Conservation (phyloP, 2,888 invertebrate species). For the Aspidiotus destructor region DNA sequence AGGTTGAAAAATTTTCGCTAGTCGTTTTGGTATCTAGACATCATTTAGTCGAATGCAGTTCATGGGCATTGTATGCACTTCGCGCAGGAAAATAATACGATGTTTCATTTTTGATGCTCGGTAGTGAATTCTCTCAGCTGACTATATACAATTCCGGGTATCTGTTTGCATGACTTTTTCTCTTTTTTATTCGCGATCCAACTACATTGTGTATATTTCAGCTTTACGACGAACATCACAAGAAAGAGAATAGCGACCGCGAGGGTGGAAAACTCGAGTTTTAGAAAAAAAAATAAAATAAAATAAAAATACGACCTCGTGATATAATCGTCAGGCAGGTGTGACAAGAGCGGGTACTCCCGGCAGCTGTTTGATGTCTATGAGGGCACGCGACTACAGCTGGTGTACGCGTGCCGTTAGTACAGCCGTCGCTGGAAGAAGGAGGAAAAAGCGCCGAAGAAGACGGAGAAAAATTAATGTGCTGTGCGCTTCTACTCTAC, state of each 20-base stretch:
- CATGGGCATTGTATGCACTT: too few species aligned
- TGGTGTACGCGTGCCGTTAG: slow-evolving; percentile 30
- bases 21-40: too few species aligned
- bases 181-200: too few species aligned
- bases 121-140: too few species aligned
- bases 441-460: not conserved
- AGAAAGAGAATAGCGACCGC: not conserved
- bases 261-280: not conserved
- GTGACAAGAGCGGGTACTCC: slow-evolving; percentile 8
- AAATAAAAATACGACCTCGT: slow-evolving; percentile 18
- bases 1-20: too few species aligned
- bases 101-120: too few species aligned
- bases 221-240: not conserved
- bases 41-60: too few species aligned
- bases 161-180: too few species aligned
- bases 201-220: too few species aligned
- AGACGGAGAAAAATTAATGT: not conserved
- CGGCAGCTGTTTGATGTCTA: slow-evolving; percentile 32
- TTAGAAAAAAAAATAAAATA: slow-evolving; percentile 17
- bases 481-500: slow-evolving; percentile 2
- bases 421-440: slow-evolving; percentile 23
- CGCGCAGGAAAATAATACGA: too few species aligned
- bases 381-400: slow-evolving; percentile 32
- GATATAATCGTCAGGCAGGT: slow-evolving; percentile 21
- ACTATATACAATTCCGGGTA: too few species aligned